Conservation (phyloP, 2,797 vertebrate genomes). For the Pipistrellus pygmaeus region DNA sequence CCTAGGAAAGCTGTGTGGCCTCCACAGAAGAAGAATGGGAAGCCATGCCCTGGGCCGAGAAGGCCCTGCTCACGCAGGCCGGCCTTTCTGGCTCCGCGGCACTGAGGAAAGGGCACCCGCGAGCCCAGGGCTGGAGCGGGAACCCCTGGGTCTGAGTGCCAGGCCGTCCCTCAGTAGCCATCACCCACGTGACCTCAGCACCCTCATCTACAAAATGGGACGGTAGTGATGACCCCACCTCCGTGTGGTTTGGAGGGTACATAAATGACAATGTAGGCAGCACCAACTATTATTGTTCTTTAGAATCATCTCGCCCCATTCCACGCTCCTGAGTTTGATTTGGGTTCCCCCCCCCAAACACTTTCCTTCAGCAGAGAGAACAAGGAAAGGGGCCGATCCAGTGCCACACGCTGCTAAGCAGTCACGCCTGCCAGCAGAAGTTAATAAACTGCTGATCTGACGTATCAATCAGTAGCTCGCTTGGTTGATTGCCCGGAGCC, state of each 20-base stretch:
- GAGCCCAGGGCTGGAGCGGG: background rate
- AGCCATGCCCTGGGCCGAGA: background rate
- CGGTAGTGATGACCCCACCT: background rate
- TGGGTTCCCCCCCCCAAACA: background rate
- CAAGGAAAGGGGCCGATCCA: background rate
- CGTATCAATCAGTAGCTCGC: conserved; percentile 73
- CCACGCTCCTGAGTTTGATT: background rate
- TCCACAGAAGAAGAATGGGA: background rate
- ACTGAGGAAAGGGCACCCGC: background rate
- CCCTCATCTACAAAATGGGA: conserved; percentile 9
- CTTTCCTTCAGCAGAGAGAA: conserved; percentile 17
- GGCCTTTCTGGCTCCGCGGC: background rate
- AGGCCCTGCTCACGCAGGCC: no score
- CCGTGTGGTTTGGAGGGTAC: background rate
- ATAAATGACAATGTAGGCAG: background rate
- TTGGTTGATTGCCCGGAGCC: conserved; percentile 76
- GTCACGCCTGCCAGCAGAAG: conserved; percentile 63
- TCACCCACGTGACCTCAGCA: background rate
- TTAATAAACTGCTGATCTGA: conserved; percentile 78
- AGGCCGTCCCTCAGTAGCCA: background rate
- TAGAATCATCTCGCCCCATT: background rate
- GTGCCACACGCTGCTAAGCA: background rate
- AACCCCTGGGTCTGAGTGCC: background rate
- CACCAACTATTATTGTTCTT: background rate
- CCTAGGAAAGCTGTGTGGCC: background rate